Conservation (phyloP, 2,797 vertebrate species). For the Morelia viridis region DNA sequence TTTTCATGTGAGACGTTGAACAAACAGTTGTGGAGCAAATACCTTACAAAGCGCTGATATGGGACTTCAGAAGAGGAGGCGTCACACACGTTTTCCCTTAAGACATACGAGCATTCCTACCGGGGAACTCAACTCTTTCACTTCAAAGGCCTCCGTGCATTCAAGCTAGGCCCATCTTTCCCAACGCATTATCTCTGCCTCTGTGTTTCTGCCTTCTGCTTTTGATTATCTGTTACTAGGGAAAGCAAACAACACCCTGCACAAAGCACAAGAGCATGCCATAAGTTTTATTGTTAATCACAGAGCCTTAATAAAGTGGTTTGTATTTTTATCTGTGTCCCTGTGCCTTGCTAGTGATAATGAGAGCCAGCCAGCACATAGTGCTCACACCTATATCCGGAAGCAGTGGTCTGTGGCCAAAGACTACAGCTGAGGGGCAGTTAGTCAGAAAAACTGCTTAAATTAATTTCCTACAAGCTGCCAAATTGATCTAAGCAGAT, state of each 20-base stretch:
- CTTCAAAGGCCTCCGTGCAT: not conserved
- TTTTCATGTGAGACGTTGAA: not conserved
- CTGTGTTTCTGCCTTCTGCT: not conserved
- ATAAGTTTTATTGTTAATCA: not conserved
- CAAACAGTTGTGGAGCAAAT: not conserved
- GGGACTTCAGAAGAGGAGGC: not conserved
- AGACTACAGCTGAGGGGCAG: not conserved
- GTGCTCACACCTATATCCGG: not conserved
- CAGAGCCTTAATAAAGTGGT: not conserved
- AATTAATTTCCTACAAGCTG: not conserved
- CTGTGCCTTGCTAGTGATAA: not conserved
- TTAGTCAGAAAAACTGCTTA: not conserved
- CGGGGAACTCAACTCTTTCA: not conserved
- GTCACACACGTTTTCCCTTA: not conserved
- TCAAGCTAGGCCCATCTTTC: not conserved
- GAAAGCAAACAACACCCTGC: not conserved
- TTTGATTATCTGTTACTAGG: not conserved
- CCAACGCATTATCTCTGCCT: not conserved
- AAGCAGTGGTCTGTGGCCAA: not conserved
- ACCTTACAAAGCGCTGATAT: not conserved
- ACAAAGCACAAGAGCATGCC: not conserved
- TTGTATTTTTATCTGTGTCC: not conserved
- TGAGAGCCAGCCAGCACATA: not conserved
- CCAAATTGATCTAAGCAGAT: not conserved
- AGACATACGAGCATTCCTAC: not conserved